Percentiles rank a stretch among this genome's conserved stretches.
These are phyloP conservation scores for Myiagra hebetior DNA, from an alignment of 2,113 vertebrate species.

Conservation along the genomic window DNA sequence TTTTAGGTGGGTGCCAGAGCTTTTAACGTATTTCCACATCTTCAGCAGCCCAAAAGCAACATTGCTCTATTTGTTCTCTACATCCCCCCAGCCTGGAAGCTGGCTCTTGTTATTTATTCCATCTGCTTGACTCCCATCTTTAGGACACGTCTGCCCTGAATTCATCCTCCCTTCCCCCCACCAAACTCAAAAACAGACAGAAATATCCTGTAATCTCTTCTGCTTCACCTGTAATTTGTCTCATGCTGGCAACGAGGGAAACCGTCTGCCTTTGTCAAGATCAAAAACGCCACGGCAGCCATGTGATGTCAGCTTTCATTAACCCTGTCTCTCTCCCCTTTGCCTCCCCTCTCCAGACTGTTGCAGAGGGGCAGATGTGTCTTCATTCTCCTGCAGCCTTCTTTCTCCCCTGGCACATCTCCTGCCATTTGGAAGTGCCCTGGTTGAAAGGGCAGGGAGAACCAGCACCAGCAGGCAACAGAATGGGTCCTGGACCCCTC, in stretches of 20 bases:
- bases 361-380: not conserved
- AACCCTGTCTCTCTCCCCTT: not conserved
- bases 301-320: slow-evolving; percentile 22
- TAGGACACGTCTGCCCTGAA: not conserved
- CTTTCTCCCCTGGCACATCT: not conserved
- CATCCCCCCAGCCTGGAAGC: fast-evolving
- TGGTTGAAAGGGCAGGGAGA: not conserved
- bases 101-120: not conserved
- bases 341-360: not conserved
- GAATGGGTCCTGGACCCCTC: not conserved
- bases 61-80: not conserved
- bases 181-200: not conserved
- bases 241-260: not conserved
- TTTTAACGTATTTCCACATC: not conserved
- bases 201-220: slow-evolving; percentile 53
- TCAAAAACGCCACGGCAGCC: not conserved
- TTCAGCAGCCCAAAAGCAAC: not conserved
- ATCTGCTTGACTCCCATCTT: not conserved
- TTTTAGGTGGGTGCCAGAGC: not conserved
- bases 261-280: slow-evolving; percentile 54
- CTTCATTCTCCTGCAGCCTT: not conserved
- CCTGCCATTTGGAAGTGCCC: not conserved
- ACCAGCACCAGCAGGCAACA: not conserved
- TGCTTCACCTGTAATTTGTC: slow-evolving; percentile 60
- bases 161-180: not conserved